These are phyloP conservation scores for Onychomys torridus DNA, from an alignment of 2,797 vertebrate genomes.

Conservation along the genomic window DNA sequence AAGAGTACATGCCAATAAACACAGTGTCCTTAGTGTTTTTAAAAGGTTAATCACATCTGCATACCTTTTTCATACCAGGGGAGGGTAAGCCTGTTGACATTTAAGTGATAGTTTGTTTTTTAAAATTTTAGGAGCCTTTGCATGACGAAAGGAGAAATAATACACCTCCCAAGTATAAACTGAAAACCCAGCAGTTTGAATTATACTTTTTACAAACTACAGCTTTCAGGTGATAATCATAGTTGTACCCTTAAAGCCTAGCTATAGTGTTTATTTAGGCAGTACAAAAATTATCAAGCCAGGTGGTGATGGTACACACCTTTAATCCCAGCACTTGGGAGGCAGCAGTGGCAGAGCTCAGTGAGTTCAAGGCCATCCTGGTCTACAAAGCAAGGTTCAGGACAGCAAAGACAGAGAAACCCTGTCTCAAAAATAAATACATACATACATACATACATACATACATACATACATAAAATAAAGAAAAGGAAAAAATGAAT, in stretches of 20 bases:
- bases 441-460: too few relatives aligned
- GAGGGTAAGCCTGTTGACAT: constrained; percentile 12
- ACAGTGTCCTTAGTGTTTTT: background rate
- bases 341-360: background rate
- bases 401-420: background rate
- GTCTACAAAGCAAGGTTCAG: background rate
- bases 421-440: background rate
- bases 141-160: constrained; percentile 28
- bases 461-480: too few relatives aligned
- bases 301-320: background rate
- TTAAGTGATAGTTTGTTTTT: constrained; percentile 33
- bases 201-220: constrained; percentile 3
- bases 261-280: background rate
- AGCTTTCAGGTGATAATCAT: constrained; percentile 20
- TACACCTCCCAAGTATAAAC: background rate
- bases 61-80: background rate
- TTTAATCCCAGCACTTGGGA: background rate
- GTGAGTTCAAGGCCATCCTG: background rate
- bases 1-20: background rate
- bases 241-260: background rate
- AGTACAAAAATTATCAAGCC: background rate
- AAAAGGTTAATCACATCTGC: background rate
- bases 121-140: constrained; percentile 48
- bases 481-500: background rate
- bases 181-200: constrained; percentile 48